Evolutionary conservation across 2,113 vertebrate genomes (phyloP), one percentile per base, ranked within the genome.

Genomic region (Rhabdomys dilectus): DNA sequence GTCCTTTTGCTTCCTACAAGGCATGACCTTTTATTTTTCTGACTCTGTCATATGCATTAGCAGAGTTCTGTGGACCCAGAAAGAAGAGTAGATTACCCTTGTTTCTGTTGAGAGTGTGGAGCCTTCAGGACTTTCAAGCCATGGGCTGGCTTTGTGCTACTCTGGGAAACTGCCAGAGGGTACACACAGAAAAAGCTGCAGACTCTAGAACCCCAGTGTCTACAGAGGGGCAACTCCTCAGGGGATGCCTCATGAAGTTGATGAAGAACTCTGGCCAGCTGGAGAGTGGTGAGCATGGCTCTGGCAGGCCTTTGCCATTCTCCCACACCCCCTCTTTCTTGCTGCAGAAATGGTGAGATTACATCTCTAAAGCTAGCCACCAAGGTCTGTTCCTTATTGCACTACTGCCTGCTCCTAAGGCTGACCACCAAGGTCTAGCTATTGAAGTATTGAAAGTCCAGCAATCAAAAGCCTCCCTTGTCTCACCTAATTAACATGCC

Each of bases 1-100:
- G 45, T 34, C 94, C 24, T 51, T 80, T 91, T 92, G 51, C 76
- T 95, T 70, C 86, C 95, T 92, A 78, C 84, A 95, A 96, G 80
- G 96, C 68, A 58, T 5, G 34, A 75, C 19, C 87, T 95, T 96
- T 60, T 58, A 6, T 60, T 93, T 98, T 97, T 97, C 91, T 95
- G 45, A 58, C 85, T 97, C 95, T 92, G 68, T 91, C n/a, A 93
- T 9, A 39, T 6, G 9, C 75, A 84, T 89, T 93, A 91, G 95
- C 16, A 96, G 89, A 34, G 81, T 31, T 22, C 39, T 91, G 89
- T 36, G 36, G 77, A 97, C 94, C 34, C 7, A 91, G 66, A 0
- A 16, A 90, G 48, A 87, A 80, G 77, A 68, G 91, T 16, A 64
- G 94, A 88, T 58, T 0, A 4, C 48, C 73, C 26, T 94, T 13